These are phyloP conservation scores for Pteropus rufus DNA, from an alignment of 2,797 vertebrate species.

Conservation along the genomic window DNA sequence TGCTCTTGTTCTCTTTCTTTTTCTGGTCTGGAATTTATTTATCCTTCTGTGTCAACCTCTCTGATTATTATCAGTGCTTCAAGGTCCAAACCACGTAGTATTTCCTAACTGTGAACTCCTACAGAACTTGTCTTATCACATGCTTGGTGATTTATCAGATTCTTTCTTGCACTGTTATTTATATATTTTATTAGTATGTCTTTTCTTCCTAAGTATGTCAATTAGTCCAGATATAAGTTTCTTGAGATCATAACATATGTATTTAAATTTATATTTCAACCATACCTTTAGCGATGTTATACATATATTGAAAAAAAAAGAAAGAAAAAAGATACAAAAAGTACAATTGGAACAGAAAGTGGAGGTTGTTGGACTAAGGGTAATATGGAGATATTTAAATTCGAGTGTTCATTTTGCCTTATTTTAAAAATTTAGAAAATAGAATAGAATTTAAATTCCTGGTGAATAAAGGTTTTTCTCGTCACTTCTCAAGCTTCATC, in stretches of 20 bases:
- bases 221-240: background rate
- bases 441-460: background rate
- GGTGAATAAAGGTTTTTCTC: background rate
- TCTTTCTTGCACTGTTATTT: background rate
- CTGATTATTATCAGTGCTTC: background rate
- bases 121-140: background rate
- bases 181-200: background rate
- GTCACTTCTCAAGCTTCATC: background rate
- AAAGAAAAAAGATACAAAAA: background rate
- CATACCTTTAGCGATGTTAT: background rate
- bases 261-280: constrained; percentile 19
- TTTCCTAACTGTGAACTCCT: background rate
- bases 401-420: background rate
- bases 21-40: background rate
- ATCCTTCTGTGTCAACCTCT: background rate
- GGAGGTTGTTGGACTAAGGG: background rate
- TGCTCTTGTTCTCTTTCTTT: background rate
- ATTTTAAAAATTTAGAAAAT: background rate
- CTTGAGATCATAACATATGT: background rate
- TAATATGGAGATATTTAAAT: background rate
- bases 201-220: background rate
- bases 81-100: background rate
- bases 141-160: background rate
- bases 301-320: background rate
- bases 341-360: background rate